These are phyloP conservation scores for Amblyteles armatorius DNA, from an alignment of 2,888 invertebrate genomes.

Conservation along the genomic window DNA sequence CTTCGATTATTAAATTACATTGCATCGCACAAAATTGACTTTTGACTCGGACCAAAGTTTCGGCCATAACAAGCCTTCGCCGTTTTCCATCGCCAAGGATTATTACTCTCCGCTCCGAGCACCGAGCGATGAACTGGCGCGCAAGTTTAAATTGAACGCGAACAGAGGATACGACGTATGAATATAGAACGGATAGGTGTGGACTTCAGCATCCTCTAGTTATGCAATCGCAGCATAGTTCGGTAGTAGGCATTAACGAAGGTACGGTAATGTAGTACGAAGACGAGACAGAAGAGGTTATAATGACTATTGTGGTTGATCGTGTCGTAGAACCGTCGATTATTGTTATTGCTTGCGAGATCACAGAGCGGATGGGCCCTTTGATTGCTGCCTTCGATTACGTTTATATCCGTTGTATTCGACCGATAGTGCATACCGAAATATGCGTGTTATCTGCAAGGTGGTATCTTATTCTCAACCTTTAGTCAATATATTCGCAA, in stretches of 20 bases:
- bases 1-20: background rate
- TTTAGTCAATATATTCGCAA: no score
- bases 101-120: background rate
- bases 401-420: conserved; percentile 30
- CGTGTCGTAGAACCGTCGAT: background rate
- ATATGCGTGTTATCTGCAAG: background rate
- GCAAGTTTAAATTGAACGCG: conserved; percentile 11
- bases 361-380: background rate
- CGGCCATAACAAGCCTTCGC: conserved; percentile 5
- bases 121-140: background rate
- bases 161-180: conserved; percentile 15
- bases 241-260: background rate
- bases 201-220: background rate
- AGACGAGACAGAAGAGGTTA: background rate
- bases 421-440: background rate
- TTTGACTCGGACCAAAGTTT: conserved; percentile 2
- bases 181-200: conserved; percentile 8
- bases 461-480: no score
- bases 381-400: conserved; percentile 49
- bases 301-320: background rate
- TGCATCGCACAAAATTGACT: conserved; percentile 3
- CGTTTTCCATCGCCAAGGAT: conserved; percentile 9
- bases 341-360: background rate
- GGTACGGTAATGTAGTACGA: background rate
- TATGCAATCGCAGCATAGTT: background rate